Evolutionary conservation across 2,113 vertebrate species (phyloP).

Genomic region (Cercocebus atys): DNA sequence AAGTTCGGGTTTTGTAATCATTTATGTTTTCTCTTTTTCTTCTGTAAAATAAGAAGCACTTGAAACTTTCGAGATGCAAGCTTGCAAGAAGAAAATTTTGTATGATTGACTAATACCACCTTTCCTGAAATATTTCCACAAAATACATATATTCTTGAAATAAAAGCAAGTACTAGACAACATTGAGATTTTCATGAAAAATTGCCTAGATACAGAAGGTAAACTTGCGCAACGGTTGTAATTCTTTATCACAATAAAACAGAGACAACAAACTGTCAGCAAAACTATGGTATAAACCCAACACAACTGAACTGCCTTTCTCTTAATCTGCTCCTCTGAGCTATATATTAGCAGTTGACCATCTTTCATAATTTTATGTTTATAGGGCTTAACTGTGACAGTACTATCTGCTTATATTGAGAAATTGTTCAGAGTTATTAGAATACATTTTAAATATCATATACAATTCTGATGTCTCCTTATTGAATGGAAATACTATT

Average conservation of each 20-base stretch:
- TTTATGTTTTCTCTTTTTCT: not conserved
- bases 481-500: constrained; percentile 32
- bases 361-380: constrained; percentile 63
- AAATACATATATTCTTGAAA: not conserved
- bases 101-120: not conserved
- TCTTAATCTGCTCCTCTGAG: constrained; percentile 76
- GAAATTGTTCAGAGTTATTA: constrained; percentile 53
- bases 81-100: not conserved
- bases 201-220: constrained; percentile 33
- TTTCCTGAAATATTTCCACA: constrained; percentile 28
- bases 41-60: not conserved
- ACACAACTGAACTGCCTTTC: constrained; percentile 68
- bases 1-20: not conserved
- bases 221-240: constrained; percentile 46
- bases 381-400: constrained; percentile 35
- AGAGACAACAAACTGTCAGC: constrained; percentile 53
- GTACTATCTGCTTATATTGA: constrained; percentile 34
- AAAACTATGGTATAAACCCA: constrained; percentile 54
- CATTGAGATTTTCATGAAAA: constrained; percentile 41
- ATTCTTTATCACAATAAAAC: constrained; percentile 73
- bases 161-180: constrained; percentile 11
- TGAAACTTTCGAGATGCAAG: constrained; percentile 16
- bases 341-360: constrained; percentile 63
- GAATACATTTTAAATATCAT: constrained; percentile 22
- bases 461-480: not conserved